Percentiles rank a stretch among this genome's conserved stretches.
Conservation (phyloP, 2,113 vertebrate species). For the Catharus fuscescens region DNA sequence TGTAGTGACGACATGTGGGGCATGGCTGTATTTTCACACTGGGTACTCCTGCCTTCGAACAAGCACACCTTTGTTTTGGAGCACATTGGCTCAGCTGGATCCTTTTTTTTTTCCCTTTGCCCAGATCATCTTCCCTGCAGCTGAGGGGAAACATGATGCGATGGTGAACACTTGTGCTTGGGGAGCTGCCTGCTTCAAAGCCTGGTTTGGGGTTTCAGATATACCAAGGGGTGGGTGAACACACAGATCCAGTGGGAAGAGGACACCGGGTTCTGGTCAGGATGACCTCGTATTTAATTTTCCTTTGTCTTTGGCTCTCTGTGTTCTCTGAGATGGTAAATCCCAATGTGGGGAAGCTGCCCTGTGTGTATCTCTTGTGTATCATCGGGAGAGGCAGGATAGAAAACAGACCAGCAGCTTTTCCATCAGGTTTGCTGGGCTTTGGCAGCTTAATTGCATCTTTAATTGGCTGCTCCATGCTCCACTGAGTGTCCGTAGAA, state of each 20-base stretch:
- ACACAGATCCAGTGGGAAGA: rapidly evolving
- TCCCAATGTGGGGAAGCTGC: background rate
- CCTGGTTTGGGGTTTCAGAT: background rate
- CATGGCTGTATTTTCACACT: background rate
- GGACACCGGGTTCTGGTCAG: background rate
- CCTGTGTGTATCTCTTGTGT: background rate
- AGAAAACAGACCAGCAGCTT: background rate
- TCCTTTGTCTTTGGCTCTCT: background rate
- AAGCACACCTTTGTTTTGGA: constrained; percentile 34
- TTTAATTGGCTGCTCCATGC: constrained; percentile 1
- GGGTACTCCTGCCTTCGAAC: background rate
- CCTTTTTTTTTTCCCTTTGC: background rate
- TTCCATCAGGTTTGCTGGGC: background rate
- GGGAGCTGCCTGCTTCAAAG: background rate
- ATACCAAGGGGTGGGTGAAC: background rate
- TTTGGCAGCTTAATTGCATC: background rate
- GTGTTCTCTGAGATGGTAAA: background rate
- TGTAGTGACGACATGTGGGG: background rate
- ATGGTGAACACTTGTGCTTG: background rate
- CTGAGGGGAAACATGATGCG: constrained; percentile 8
- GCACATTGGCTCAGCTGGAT: background rate
- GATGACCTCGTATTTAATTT: background rate
- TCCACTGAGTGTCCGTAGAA: background rate
- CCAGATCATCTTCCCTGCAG: constrained; percentile 41
- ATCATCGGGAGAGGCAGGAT: background rate